Conservation (phyloP, 2,113 vertebrate species). For the Seriola quinqueradiata region DNA sequence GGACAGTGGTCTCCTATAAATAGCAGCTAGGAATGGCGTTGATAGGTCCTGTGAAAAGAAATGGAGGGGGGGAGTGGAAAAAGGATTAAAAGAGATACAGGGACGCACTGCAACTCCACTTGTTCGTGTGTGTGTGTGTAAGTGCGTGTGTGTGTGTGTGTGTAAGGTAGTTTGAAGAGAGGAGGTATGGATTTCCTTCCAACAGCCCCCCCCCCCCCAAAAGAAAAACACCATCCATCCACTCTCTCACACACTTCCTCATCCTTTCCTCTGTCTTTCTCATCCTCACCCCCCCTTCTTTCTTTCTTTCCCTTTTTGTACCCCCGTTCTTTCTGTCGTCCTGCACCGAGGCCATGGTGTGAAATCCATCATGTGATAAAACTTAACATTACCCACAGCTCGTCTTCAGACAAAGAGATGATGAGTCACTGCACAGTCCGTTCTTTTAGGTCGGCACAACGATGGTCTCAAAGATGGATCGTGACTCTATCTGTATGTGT, state of each 20-base stretch:
- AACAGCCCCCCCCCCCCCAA: conserved; percentile 16
- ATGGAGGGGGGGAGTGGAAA: conserved; percentile 79
- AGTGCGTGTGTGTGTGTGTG: conserved; percentile 1
- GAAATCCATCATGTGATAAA: conserved; percentile 67
- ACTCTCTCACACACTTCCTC: conserved; percentile 15
- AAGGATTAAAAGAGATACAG: conserved; percentile 83
- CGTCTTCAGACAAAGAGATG: conserved; percentile 59
- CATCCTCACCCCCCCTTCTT: conserved; percentile 3
- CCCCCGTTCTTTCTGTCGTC: background rate
- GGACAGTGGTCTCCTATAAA: conserved; percentile 79
- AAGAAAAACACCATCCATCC: conserved; percentile 18
- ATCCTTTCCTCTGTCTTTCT: conserved; percentile 19
- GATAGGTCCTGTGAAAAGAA: conserved; percentile 82
- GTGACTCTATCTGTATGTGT: conserved; percentile 65
- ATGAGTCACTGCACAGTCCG: conserved; percentile 62
- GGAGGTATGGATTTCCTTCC: conserved; percentile 54
- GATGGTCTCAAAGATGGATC: conserved; percentile 59
- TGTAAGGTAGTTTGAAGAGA: conserved; percentile 47
- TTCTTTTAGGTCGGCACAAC: conserved; percentile 42
- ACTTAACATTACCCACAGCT: conserved; percentile 47
- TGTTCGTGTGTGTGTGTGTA: conserved; percentile 19
- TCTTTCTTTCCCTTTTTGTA: background rate
- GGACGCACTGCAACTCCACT: conserved; percentile 62
- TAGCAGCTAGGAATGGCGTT: conserved; percentile 83
- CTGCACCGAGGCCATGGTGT: conserved; percentile 33